phyloP scores from a whole-genome alignment of 2,888 invertebrate species.

The Lycophotia porphyrea region DNA sequence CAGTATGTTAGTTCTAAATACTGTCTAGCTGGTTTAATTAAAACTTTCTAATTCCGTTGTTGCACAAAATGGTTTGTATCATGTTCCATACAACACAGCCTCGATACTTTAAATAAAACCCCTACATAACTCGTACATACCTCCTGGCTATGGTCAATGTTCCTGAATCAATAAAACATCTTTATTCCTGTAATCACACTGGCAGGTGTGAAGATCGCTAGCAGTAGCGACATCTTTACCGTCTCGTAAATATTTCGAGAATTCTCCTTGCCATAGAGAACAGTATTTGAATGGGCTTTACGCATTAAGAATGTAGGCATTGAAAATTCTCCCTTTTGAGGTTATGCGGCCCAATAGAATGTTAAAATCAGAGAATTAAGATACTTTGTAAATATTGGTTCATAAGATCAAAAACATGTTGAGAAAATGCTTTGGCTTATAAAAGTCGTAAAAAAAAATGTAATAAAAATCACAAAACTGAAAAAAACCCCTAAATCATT shows the following conservation, averaged over 20 bases:
- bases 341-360: no score
- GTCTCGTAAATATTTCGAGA: conserved; percentile 44
- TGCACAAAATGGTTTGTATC: background rate
- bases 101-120: background rate
- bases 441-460: background rate
- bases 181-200: conserved; percentile 40
- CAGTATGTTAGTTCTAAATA: background rate
- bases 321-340: background rate
- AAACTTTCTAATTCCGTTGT: background rate
- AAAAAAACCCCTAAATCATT: conserved; percentile 59
- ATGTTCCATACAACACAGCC: background rate
- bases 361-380: background rate
- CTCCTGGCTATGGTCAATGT: background rate
- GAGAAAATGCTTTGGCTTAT: background rate
- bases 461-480: conserved; percentile 23
- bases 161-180: conserved; percentile 28
- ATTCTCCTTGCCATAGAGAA: background rate
- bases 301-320: background rate
- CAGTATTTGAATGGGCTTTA: conserved; percentile 6
- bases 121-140: background rate
- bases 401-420: background rate
- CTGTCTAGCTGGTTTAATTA: background rate
- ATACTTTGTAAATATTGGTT: background rate
- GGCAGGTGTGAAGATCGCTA: conserved; percentile 55
- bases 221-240: conserved; percentile 69